A percentile compares a stretch with the other conserved stretches of the same genome.
phyloP scores from a whole-genome alignment of 2,113 vertebrate species.

The Peromyscus californicus region DNA sequence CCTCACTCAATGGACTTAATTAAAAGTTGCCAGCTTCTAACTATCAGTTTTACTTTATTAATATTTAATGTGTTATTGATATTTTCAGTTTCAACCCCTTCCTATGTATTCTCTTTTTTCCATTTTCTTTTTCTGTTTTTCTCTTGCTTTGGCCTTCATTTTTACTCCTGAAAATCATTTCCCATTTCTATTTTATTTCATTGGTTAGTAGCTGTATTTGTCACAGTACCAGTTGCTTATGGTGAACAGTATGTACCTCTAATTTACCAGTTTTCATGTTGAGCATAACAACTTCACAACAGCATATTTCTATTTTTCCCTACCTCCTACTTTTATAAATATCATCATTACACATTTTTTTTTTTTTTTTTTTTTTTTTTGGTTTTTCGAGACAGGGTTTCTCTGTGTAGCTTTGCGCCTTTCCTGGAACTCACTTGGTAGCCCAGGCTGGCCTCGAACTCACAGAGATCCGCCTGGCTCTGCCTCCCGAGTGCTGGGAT shows the following conservation, averaged over 20 bases:
- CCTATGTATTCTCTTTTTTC: conserved; percentile 1
- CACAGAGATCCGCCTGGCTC: no score
- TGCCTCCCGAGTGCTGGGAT: no score
- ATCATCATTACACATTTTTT: neutral
- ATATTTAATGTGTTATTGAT: neutral
- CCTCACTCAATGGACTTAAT: neutral
- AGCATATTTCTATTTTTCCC: neutral
- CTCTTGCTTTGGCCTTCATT: neutral
- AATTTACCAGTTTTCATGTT: neutral
- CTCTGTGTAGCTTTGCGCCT: no score
- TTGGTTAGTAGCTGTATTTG: neutral
- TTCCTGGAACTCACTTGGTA: no score
- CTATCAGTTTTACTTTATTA: neutral
- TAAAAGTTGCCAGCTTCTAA: neutral
- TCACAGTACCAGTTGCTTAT: neutral
- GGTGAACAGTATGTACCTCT: neutral
- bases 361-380: no score
- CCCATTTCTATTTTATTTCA: conserved; percentile 1
- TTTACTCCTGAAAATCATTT: neutral
- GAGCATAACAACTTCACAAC: neutral
- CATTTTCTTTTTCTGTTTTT: neutral
- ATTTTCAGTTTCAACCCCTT: neutral
- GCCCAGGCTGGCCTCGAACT: no score
- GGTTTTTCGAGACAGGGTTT: no score
- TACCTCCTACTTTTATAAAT: neutral